A percentile compares a stretch with the other conserved stretches of the same genome.
These are phyloP conservation scores for Adrianichthys oophorus DNA, from an alignment of 2,797 vertebrate species.

Conservation along the genomic window DNA sequence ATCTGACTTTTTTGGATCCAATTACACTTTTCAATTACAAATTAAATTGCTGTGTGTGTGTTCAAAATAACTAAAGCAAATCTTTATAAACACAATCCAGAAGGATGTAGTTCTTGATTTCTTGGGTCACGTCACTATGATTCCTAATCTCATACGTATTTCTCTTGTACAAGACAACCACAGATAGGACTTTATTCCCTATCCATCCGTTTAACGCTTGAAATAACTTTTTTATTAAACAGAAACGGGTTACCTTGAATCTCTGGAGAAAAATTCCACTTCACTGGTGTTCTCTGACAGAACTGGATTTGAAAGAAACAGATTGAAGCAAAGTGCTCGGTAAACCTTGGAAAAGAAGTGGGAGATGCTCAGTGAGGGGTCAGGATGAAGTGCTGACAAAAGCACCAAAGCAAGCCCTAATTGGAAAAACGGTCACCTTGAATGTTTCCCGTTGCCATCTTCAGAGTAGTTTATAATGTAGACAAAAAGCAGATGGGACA, in stretches of 20 bases:
- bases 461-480: slow-evolving; percentile 1
- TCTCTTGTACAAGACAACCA: no score
- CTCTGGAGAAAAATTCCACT: not conserved
- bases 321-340: not conserved
- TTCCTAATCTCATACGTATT: no score
- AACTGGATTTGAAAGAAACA: not conserved
- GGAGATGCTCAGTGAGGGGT: not conserved
- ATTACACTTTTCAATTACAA: no score
- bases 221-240: not conserved
- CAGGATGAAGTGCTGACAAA: not conserved
- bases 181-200: not conserved
- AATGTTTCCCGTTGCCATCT: no score
- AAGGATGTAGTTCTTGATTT: no score
- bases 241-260: not conserved
- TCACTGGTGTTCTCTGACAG: not conserved
- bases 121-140: no score
- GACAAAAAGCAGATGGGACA: slow-evolving; percentile 6
- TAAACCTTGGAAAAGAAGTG: not conserved
- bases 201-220: not conserved
- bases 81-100: no score
- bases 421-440: no score
- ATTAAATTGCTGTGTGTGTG: no score
- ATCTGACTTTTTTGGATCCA: no score
- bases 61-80: no score
- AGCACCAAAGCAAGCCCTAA: no score